These are phyloP conservation scores for Lepus townsendii DNA, from an alignment of 2,797 vertebrate genomes.

Conservation along the genomic window DNA sequence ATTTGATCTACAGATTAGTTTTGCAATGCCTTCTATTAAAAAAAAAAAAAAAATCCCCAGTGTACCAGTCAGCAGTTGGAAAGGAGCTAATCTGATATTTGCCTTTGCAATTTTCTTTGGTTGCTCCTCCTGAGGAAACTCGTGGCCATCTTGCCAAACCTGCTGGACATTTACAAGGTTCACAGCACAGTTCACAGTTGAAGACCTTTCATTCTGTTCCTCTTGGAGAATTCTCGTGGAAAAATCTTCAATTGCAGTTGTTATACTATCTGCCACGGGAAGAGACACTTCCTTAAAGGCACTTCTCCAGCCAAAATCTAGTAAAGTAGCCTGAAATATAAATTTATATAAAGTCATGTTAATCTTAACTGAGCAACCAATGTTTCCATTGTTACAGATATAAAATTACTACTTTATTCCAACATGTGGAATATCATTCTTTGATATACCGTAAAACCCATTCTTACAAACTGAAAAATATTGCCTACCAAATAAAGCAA, in stretches of 20 bases:
- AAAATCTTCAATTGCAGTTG: conserved; percentile 92
- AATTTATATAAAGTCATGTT: conserved; percentile 73
- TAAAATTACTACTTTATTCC: conserved; percentile 67
- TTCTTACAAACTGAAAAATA: conserved; percentile 74
- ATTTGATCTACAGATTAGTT: neutral
- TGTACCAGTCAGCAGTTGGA: neutral
- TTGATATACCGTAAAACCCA: conserved; percentile 62
- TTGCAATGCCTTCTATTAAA: conserved; percentile 52
- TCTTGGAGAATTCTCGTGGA: conserved; percentile 92
- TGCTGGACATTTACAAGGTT: conserved; percentile 84
- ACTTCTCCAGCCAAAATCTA: conserved; percentile 95
- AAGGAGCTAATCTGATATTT: conserved; percentile 85
- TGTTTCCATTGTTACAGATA: conserved; percentile 67
- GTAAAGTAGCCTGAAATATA: conserved; percentile 89
- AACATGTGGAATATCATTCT: conserved; percentile 67
- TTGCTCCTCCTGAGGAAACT: conserved; percentile 89
- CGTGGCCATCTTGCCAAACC: conserved; percentile 86
- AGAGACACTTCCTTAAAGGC: conserved; percentile 92
- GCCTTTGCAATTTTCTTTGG: conserved; percentile 95
- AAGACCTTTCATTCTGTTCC: conserved; percentile 90
- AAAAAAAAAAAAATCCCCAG: neutral
- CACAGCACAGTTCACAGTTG: conserved; percentile 85
- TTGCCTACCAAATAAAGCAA: conserved; percentile 60
- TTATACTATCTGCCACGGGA: conserved; percentile 93
- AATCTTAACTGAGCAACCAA: conserved; percentile 60